phyloP scores from a whole-genome alignment of 2,797 vertebrate species.

The Cottoperca gobio region DNA sequence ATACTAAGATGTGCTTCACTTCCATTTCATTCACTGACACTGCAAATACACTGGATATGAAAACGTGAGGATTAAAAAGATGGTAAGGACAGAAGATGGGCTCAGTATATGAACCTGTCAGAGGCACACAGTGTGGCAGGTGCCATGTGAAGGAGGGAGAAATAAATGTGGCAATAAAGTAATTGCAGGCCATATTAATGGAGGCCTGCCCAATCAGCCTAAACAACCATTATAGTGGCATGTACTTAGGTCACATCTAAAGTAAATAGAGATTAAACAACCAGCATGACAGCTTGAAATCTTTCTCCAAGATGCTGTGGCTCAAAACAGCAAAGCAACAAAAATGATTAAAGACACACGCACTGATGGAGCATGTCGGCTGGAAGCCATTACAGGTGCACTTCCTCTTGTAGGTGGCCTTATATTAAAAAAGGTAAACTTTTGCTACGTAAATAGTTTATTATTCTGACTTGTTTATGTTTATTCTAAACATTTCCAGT shows the following conservation, averaged over 20 bases:
- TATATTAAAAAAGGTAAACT: too few species aligned
- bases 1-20: background rate
- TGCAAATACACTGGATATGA: background rate
- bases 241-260: conserved; percentile 29
- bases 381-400: conserved; percentile 2
- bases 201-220: conserved; percentile 25
- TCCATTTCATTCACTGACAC: background rate
- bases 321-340: background rate
- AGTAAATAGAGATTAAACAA: conserved; percentile 49
- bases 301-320: background rate
- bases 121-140: background rate
- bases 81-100: background rate
- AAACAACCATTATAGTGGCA: conserved; percentile 3
- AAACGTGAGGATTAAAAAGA: background rate
- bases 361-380: background rate
- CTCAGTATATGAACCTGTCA: background rate
- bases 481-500: too few species aligned
- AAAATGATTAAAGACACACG: conserved; percentile 11
- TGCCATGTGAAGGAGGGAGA: background rate
- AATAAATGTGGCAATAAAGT: background rate
- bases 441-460: too few species aligned
- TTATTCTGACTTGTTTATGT: too few species aligned
- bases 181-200: background rate
- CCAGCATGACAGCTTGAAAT: conserved; percentile 19
- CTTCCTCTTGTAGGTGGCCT: background rate